These are phyloP conservation scores for Chrysolina oricalcia DNA, from an alignment of 2,888 invertebrate species.

Conservation along the genomic window DNA sequence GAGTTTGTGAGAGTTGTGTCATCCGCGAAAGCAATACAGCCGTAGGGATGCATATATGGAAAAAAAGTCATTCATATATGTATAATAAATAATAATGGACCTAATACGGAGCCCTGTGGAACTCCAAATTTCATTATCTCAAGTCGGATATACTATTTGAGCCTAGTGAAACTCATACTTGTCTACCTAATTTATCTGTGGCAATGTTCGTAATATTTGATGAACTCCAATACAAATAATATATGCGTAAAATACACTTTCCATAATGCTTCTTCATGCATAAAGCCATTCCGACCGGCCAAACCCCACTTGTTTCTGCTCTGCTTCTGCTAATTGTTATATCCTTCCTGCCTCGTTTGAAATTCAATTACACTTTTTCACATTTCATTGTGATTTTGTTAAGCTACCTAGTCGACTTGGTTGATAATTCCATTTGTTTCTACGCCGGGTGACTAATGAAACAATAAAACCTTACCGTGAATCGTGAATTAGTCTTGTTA, in stretches of 20 bases:
- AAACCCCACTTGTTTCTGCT: constrained; percentile 39
- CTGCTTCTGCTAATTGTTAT: constrained; percentile 69
- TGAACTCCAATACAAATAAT: constrained; percentile 2
- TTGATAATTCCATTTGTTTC: constrained; percentile 24
- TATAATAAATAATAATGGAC: too few relatives aligned
- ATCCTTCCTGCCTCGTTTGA: constrained; percentile 69
- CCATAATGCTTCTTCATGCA: constrained; percentile 18
- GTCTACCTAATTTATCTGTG: too few relatives aligned
- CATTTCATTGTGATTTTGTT: constrained; percentile 32
- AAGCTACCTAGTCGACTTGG: constrained; percentile 17
- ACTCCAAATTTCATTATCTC: too few relatives aligned
- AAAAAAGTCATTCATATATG: too few relatives aligned
- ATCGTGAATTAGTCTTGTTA: constrained; percentile 51
- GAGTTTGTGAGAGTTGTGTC: too few relatives aligned
- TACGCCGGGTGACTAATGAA: constrained; percentile 50
- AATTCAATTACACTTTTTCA: constrained; percentile 25
- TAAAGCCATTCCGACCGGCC: constrained; percentile 21
- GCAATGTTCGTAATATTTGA: not conserved
- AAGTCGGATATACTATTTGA: too few relatives aligned
- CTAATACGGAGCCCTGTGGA: too few relatives aligned
- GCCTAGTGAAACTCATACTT: too few relatives aligned
- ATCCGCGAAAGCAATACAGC: too few relatives aligned
- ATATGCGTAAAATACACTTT: constrained; percentile 17
- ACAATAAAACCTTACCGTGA: constrained; percentile 27
- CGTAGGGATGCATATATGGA: too few relatives aligned